Base-by-base conservation (phyloP, 2,888 invertebrate genomes). In the Horisme vitalbata region DNA sequence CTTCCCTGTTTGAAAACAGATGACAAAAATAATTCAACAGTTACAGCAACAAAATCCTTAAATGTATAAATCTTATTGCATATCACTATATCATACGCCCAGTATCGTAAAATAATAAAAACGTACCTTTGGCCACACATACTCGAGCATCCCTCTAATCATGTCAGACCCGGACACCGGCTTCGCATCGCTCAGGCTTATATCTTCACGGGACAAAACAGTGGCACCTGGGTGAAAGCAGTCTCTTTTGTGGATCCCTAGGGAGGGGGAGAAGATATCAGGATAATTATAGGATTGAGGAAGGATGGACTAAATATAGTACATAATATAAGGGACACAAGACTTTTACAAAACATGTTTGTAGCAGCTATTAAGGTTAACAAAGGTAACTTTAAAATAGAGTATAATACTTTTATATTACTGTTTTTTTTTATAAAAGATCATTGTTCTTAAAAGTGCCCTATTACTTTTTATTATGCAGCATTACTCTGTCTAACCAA, bases 161-260 rank as follows among this genome's bases (percentile, higher is more conserved):
- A 99, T 98, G 68, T 97, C 94, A 63, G 87, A 67, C 55, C 94
- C 92, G 5, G 94, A 91, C 51, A 96, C 92, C 35, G 92, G 87
- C 67, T 89, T 88, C 27, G 90, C 84, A 71, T 92, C 90, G 20
- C 87, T 91, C 63, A 93, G 68, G 68, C 92, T 90, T 52, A 94
- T 86, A 79, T 91, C 90, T 73, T 94, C 93, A 71, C 93, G 88
- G 56, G 91, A 91, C 68, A 94, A 84, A 78, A 90, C 91, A 68
- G 95, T 93, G 32, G 93, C 92, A 68, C 97, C 97, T 81, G 97
- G 96, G 91, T 98, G 97, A 91, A 97, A 96, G 92, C 97, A 98
- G 90, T 94, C 93, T 90, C 97, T 81, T 85, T 90, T 90, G 75
- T 88, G 90, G 86, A 90, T 87, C 83, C 90, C 90, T 90, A 86